Conservation (phyloP, 2,888 invertebrate genomes). For the Leptinotarsa haldemani region DNA sequence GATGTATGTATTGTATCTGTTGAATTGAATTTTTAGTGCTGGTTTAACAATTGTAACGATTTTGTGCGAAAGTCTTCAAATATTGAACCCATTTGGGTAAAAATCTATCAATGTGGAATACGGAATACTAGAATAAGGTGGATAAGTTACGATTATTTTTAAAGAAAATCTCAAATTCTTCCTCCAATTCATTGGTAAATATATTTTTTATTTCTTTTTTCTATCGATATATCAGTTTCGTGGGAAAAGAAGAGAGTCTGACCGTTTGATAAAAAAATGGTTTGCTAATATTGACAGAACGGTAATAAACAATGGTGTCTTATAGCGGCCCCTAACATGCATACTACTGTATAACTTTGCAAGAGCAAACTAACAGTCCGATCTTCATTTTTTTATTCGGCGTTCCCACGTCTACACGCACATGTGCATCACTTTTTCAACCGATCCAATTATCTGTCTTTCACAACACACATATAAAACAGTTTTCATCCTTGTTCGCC, state of each 20-base stretch:
- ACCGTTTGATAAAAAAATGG: constrained; percentile 23
- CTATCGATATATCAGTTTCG: not conserved
- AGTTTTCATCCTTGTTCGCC: constrained; percentile 44
- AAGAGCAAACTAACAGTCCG: constrained; percentile 46
- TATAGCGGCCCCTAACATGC: constrained; percentile 53
- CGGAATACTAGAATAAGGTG: too few species aligned
- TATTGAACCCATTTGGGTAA: too few species aligned
- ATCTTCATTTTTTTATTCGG: constrained; percentile 58
- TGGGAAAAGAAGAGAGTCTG: constrained; percentile 1
- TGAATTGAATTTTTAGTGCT: too few species aligned
- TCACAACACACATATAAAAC: constrained; percentile 42
- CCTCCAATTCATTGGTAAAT: not conserved
- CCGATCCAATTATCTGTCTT: constrained; percentile 48
- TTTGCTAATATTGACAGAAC: constrained; percentile 62
- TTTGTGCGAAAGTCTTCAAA: too few species aligned
- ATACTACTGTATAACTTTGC: constrained; percentile 46
- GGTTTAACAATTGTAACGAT: too few species aligned
- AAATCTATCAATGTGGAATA: too few species aligned
- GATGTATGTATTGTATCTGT: too few species aligned
- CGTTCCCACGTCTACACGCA: constrained; percentile 59
- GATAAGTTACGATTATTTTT: too few species aligned
- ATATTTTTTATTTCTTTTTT: too few species aligned
- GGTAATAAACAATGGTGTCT: constrained; percentile 54
- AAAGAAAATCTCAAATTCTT: not conserved
- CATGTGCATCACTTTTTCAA: constrained; percentile 60